A percentile compares a stretch with the other conserved stretches of the same genome.
These are phyloP conservation scores for Pseudomyrmex concolor DNA, from an alignment of 1,140 invertebrate genomes.

Conservation along the genomic window DNA sequence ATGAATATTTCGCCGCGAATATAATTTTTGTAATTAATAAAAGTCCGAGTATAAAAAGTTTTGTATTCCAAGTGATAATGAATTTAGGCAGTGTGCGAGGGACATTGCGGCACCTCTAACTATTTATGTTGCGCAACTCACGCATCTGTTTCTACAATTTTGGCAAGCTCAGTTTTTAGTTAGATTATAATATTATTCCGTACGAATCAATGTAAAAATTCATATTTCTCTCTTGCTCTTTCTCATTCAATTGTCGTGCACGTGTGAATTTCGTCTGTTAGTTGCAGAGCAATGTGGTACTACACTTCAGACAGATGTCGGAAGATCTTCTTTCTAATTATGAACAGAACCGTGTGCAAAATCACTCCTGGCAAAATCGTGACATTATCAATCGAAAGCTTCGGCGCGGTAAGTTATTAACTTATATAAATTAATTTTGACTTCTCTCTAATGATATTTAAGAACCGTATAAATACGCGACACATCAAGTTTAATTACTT, in stretches of 20 bases:
- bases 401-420: constrained; percentile 10
- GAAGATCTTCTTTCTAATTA: constrained; percentile 34
- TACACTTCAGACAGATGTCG: constrained; percentile 34
- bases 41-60: neutral
- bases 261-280: neutral
- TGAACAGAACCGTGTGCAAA: constrained; percentile 35
- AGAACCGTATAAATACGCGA: neutral
- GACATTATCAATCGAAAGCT: constrained; percentile 34
- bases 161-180: constrained; percentile 67
- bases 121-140: constrained; percentile 24
- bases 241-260: neutral
- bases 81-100: constrained; percentile 13
- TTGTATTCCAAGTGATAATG: constrained; percentile 16
- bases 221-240: neutral
- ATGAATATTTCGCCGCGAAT: neutral
- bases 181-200: constrained; percentile 74
- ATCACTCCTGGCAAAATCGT: constrained; percentile 32
- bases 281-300: constrained; percentile 36
- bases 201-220: constrained; percentile 62
- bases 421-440: neutral
- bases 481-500: neutral
- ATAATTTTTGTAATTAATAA: neutral
- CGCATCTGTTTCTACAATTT: constrained; percentile 34
- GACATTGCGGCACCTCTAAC: constrained; percentile 8
- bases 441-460: neutral